phyloP scores from a whole-genome alignment of 2,888 invertebrate species.

The Chelonus formosanus region DNA sequence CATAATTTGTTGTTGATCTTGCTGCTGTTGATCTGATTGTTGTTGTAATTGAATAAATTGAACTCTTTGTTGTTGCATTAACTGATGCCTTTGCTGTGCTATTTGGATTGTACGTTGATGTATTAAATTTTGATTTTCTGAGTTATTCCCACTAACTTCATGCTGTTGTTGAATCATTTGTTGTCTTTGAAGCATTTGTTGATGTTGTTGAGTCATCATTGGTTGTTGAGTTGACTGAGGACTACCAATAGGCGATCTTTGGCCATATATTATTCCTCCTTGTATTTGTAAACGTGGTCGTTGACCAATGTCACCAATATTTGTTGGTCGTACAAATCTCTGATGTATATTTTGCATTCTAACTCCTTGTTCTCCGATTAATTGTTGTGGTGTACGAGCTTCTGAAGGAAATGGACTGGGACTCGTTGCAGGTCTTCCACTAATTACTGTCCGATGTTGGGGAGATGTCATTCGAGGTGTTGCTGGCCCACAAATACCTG shows the following conservation, averaged over 20 bases:
- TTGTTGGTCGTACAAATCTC: constrained; percentile 65
- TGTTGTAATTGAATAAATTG: constrained; percentile 59
- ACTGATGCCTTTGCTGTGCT: constrained; percentile 52
- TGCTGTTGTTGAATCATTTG: constrained; percentile 53
- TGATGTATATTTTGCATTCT: constrained; percentile 55
- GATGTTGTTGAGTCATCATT: constrained; percentile 58
- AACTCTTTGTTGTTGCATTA: constrained; percentile 55
- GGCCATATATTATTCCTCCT: constrained; percentile 58
- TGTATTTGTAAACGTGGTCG: constrained; percentile 60
- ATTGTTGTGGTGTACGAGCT: constrained; percentile 56
- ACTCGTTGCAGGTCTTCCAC: constrained; percentile 67
- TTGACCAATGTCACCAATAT: constrained; percentile 55
- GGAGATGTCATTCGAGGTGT: constrained; percentile 70
- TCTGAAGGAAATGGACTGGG: constrained; percentile 61
- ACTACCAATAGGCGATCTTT: constrained; percentile 60
- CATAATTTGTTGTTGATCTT: constrained; percentile 61
- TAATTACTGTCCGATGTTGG: constrained; percentile 66
- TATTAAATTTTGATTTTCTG: constrained; percentile 41
- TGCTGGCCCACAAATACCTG: constrained; percentile 64
- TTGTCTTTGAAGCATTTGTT: constrained; percentile 57
- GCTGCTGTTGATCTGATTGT: constrained; percentile 54
- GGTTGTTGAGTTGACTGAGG: constrained; percentile 59
- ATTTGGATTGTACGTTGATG: constrained; percentile 45
- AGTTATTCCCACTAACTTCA: constrained; percentile 41
- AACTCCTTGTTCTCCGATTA: constrained; percentile 53